Base-by-base conservation (phyloP, 2,888 invertebrate species). In the Drosophila niveifrons region DNA sequence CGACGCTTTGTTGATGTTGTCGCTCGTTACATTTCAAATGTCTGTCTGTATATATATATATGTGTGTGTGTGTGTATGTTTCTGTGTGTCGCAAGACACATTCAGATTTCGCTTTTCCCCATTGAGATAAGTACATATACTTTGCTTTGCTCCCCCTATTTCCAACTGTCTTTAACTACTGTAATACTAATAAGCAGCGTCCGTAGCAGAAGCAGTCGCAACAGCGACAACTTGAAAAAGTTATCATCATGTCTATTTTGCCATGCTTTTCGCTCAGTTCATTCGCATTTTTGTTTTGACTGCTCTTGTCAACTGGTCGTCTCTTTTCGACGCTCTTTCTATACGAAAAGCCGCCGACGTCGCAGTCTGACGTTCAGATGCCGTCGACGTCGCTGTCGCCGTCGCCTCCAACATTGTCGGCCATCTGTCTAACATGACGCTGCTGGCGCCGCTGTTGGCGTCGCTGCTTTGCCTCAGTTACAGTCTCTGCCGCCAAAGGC, bases 401-500 rank as follows among this genome's bases (percentile, higher is more conserved):
- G 52, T 56, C 46, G 61, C 39, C 64, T 53, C 62, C 73, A 58
- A 78, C 53, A 55, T 66, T 70, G 80, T 72, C 77, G 76, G 80
- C 80, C 77, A 67, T 80, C 64, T 72, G 78, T 80, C 80, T 80
- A 72, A 82, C 65, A 71, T 71, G 76, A 65, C 65, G 75, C 65
- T 80, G 83, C n/a, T 36, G 11, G 51, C 75, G 85, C 52, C 68
- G 39, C 63, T 46, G 78, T 36, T 47, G 43, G 59, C 77, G 64
- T 72, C 65, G 66, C 78, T 66, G 68, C 48, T 57, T 34, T 55
- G 66, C 66, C 23, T 67, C 65, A 65, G 68, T 65, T 23, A 23
- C 75, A 64, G 68, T 65, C 79, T 68, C 89, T 89, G 89, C 88
- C 82, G 86, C 84, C 72, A 89, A 85, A 88, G 88, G 90, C 90